phyloP scores from a whole-genome alignment of 2,888 invertebrate species.

The Philaethria dido region DNA sequence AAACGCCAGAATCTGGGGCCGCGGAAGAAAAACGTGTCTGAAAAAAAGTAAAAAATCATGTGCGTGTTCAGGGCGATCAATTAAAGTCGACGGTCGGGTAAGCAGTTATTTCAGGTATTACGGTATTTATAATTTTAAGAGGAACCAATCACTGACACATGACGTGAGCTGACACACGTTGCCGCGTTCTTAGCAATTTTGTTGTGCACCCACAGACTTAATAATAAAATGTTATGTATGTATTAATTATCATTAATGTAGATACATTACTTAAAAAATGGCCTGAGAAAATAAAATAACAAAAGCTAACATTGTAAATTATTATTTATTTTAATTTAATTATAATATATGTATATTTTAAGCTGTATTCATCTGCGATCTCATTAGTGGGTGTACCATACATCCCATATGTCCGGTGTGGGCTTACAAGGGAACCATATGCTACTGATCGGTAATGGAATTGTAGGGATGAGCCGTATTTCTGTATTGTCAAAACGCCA shows the following conservation, averaged over 20 bases:
- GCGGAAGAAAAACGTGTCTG: slow-evolving; percentile 92
- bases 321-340: neutral
- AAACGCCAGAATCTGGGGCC: slow-evolving; percentile 89
- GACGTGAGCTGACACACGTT: no score
- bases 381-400: slow-evolving; percentile 68
- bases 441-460: slow-evolving; percentile 86
- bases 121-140: no score
- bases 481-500: slow-evolving; percentile 89
- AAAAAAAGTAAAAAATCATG: slow-evolving; percentile 45
- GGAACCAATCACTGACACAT: no score
- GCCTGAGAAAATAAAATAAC: no score
- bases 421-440: slow-evolving; percentile 88
- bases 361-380: slow-evolving; percentile 45
- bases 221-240: no score
- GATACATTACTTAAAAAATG: no score
- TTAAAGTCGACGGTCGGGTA: no score
- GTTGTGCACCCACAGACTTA: no score
- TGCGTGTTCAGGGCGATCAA: no score
- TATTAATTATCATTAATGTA: no score
- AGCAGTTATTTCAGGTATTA: no score
- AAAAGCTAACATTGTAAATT: slow-evolving; percentile 19
- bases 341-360: neutral
- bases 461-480: slow-evolving; percentile 85
- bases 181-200: no score
- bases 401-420: slow-evolving; percentile 70